Evolutionary conservation across 92 coral and sea anemone genomes (phyloP).

Genomic region (Phenganax subtilis): DNA sequence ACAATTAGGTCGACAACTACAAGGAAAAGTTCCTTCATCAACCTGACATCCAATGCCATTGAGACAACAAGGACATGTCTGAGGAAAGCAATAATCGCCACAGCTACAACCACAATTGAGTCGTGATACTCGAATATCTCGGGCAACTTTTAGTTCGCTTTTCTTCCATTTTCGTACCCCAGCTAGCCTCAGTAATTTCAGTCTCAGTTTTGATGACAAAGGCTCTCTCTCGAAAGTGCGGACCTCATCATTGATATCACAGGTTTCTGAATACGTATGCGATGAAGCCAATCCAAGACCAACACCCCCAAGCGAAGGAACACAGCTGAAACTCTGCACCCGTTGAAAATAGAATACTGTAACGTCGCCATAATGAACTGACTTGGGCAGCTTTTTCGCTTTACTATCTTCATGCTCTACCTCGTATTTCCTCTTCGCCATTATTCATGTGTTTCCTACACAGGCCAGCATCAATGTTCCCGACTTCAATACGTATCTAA

Average conservation of each 20-base stretch:
- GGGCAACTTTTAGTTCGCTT: slow-evolving; percentile 74
- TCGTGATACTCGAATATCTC: slow-evolving; percentile 76
- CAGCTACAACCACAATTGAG: slow-evolving; percentile 90
- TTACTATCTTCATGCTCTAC: neutral
- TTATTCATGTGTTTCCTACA: slow-evolving; percentile 50
- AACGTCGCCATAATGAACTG: slow-evolving; percentile 73
- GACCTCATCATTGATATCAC: slow-evolving; percentile 2
- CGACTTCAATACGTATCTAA: neutral
- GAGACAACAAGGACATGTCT: slow-evolving; percentile 82
- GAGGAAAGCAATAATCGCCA: slow-evolving; percentile 82
- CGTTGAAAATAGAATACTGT: slow-evolving; percentile 82
- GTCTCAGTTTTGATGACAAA: slow-evolving; percentile 71
- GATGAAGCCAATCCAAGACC: slow-evolving; percentile 88
- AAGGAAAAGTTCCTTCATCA: slow-evolving; percentile 93
- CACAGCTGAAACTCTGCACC: slow-evolving; percentile 83
- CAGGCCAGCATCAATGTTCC: neutral
- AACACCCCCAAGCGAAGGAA: slow-evolving; percentile 89
- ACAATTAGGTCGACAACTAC: slow-evolving; percentile 77
- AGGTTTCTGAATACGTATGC: slow-evolving; percentile 68
- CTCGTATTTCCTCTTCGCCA: slow-evolving; percentile 44
- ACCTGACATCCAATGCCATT: slow-evolving; percentile 96
- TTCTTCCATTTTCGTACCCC: slow-evolving; percentile 78
- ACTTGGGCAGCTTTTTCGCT: slow-evolving; percentile 43
- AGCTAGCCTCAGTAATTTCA: slow-evolving; percentile 63
- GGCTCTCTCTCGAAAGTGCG: slow-evolving; percentile 41